A percentile compares a stretch with the other conserved stretches of the same genome.
phyloP scores from a whole-genome alignment of 2,888 invertebrate genomes.

The Onthophagus sagittarius region DNA sequence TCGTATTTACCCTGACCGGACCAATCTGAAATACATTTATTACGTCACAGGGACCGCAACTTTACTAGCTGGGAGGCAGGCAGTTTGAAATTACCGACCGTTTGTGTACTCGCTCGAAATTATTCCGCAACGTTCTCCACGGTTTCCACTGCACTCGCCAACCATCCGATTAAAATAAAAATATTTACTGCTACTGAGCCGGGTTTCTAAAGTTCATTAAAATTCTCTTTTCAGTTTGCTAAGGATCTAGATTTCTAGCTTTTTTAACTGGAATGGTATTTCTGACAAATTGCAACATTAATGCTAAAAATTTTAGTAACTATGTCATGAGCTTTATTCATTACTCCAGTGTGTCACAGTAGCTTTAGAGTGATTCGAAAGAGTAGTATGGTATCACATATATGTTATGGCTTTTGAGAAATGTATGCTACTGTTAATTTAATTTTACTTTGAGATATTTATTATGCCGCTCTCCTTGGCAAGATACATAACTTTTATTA shows the following conservation, averaged over 20 bases:
- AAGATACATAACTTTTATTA: too few relatives aligned
- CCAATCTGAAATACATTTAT: constrained; percentile 15
- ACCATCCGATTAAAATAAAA: background rate
- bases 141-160: background rate
- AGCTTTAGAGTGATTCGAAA: too few relatives aligned
- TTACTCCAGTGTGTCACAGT: too few relatives aligned
- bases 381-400: too few relatives aligned
- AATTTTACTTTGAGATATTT: too few relatives aligned
- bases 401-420: too few relatives aligned
- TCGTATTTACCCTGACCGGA: constrained; percentile 6
- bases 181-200: background rate
- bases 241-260: background rate
- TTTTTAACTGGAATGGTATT: background rate
- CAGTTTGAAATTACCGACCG: constrained; percentile 1
- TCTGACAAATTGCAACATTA: background rate
- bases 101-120: background rate
- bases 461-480: too few relatives aligned
- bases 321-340: too few relatives aligned
- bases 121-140: background rate
- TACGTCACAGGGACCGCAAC: background rate
- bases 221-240: background rate
- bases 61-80: background rate
- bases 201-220: background rate
- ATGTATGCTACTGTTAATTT: too few relatives aligned
- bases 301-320: too few relatives aligned